Evolutionary conservation across 2,888 invertebrate species (phyloP), one percentile per base, ranked within the genome.

Genomic region (Oligia strigilis): DNA sequence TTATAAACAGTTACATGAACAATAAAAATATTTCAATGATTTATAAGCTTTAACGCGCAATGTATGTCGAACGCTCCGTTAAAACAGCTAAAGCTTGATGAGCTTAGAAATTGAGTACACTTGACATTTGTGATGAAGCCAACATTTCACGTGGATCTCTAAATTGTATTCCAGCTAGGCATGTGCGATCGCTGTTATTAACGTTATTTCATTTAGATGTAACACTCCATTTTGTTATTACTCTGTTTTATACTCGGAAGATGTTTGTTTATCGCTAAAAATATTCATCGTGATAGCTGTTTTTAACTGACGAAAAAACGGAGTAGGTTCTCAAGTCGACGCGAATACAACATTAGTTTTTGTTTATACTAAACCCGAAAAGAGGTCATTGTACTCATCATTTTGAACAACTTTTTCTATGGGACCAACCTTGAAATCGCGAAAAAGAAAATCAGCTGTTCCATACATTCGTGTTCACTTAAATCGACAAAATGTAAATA

Each of bases 101-200:
- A 72, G 65, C 65, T 73, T 71, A 75, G 75, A 77, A 64, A 85
- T 82, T 79, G 74, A 85, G 76, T 64, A 80, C 70, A 75, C 86
- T 86, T 83, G 86, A 83, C 80, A 81, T 87, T 83, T 82, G 62
- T 77, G 82, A 81, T 82, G 77, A 76, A 83, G 74, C 66, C 67
- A 72, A 75, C 82, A 75, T 76, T 87, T 85, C 76, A 85, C 75
- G 77, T 80, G 78, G 4, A 80, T 70, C 67, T 69, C 62, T 60
- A 69, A 75, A 80, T 77, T 82, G 73, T 83, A 78, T 75, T 80
- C n/a, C 40, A 79, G 46, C 62, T 58, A 75, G 69, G 69, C 73
- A 80, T 83, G 82, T 74, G 75, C 29, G 49, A 77, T 84, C 40
- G 36, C 62, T 72, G 43, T 70, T 70, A 72, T 80, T 77, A 73